Percentiles rank a stretch among this genome's conserved stretches.
Evolutionary conservation across 2,888 invertebrate genomes (phyloP).

Genomic region (Tethea ocularis): DNA sequence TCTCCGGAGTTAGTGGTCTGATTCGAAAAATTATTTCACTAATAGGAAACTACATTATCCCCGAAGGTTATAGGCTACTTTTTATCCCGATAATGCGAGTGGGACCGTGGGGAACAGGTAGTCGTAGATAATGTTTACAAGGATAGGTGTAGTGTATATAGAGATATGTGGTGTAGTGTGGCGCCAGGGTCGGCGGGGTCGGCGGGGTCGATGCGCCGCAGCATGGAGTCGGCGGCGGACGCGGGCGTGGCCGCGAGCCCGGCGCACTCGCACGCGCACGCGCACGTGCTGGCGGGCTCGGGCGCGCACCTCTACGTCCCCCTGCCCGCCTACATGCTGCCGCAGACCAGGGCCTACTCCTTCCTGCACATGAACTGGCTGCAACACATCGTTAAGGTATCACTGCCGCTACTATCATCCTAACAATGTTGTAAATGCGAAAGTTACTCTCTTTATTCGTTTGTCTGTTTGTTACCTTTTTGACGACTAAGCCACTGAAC

Average conservation of each 20-base stretch:
- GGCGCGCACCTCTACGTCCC: slow-evolving; percentile 61
- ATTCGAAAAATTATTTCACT: too few relatives aligned
- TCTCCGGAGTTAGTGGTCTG: too few relatives aligned
- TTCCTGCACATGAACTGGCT: slow-evolving; percentile 78
- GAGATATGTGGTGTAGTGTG: slow-evolving; percentile 5
- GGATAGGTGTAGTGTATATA: background rate
- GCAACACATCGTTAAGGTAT: slow-evolving; percentile 67
- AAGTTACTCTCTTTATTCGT: too few relatives aligned
- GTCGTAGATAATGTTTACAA: too few relatives aligned
- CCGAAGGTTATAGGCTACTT: too few relatives aligned
- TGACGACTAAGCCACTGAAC: too few relatives aligned
- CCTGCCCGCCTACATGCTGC: slow-evolving; percentile 62
- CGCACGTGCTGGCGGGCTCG: slow-evolving; percentile 65
- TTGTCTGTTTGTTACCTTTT: background rate
- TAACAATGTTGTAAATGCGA: too few relatives aligned
- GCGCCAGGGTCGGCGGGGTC: slow-evolving; percentile 18
- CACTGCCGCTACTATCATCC: too few relatives aligned
- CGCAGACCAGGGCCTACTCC: slow-evolving; percentile 70
- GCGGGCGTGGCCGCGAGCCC: slow-evolving; percentile 24
- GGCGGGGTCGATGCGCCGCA: slow-evolving; percentile 32
- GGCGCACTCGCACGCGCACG: slow-evolving; percentile 32
- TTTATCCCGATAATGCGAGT: too few relatives aligned
- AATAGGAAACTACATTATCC: too few relatives aligned
- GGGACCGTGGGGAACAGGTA: too few relatives aligned
- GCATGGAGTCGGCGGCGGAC: slow-evolving; percentile 23